Conservation (phyloP, 2,888 invertebrate genomes). For the Pristionchus fissidentatus region DNA sequence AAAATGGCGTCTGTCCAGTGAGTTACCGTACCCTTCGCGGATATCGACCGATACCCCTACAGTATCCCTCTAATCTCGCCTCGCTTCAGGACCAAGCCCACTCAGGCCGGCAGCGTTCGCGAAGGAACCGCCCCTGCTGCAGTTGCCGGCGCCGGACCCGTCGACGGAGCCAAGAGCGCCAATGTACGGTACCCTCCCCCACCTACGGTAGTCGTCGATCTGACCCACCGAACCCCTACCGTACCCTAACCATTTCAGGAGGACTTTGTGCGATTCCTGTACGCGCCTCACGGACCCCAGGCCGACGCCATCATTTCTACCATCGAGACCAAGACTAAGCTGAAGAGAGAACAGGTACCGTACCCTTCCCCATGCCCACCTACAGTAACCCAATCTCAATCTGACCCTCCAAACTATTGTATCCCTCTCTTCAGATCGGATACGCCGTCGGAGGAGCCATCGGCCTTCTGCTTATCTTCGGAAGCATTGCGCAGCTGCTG, state of each 20-base stretch:
- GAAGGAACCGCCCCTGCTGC: not conserved
- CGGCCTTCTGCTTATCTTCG: slow-evolving; percentile 52
- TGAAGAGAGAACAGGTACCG: slow-evolving; percentile 51
- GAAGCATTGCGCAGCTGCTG: slow-evolving; percentile 78
- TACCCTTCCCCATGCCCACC: not conserved
- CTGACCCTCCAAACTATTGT: not conserved
- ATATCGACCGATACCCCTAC: no score
- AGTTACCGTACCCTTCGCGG: not conserved
- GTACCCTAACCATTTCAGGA: no score
- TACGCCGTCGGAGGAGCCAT: slow-evolving; percentile 38
- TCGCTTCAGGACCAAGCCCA: slow-evolving; percentile 21
- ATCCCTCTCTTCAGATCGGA: slow-evolving; percentile 3
- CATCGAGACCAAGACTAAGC: slow-evolving; percentile 48
- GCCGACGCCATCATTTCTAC: slow-evolving; percentile 51
- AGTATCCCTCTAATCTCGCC: not conserved
- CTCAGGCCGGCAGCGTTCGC: not conserved
- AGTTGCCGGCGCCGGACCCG: not conserved
- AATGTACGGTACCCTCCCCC: no score
- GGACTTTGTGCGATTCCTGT: slow-evolving; percentile 54
- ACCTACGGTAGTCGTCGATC: no score
- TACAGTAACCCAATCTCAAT: no score
- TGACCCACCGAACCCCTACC: no score
- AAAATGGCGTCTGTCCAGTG: slow-evolving; percentile 22
- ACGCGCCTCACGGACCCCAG: slow-evolving; percentile 51
- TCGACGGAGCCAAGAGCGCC: slow-evolving; percentile 4